These are phyloP conservation scores for Andricus curvator DNA, from an alignment of 2,888 invertebrate genomes.

Conservation along the genomic window DNA sequence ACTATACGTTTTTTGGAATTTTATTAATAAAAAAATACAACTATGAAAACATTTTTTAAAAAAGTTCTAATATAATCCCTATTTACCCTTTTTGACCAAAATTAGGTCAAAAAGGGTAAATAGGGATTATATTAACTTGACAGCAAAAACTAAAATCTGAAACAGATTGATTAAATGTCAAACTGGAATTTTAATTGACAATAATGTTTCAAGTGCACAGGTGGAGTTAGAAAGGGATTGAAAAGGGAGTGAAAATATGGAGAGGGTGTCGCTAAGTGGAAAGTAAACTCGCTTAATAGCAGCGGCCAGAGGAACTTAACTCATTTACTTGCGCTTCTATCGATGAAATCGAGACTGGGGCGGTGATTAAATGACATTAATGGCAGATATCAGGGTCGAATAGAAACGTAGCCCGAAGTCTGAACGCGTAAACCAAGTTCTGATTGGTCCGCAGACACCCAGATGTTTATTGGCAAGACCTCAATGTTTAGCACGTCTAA, in stretches of 20 bases:
- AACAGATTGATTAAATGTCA: too few relatives aligned
- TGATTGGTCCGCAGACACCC: constrained; percentile 8
- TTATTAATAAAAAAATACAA: too few relatives aligned
- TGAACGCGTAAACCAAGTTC: constrained; percentile 16
- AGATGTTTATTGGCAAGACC: neutral
- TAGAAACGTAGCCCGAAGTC: neutral
- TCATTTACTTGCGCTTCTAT: constrained; percentile 31
- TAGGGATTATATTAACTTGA: too few relatives aligned
- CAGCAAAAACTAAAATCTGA: too few relatives aligned
- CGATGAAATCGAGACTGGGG: constrained; percentile 23
- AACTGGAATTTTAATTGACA: constrained; percentile 23
- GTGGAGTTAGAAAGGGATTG: neutral
- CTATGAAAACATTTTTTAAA: too few relatives aligned
- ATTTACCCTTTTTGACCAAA: too few relatives aligned
- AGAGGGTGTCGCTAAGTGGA: constrained; percentile 16
- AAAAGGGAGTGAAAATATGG: neutral
- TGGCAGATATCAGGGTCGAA: neutral
- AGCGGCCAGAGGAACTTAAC: constrained; percentile 2
- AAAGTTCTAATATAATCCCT: too few relatives aligned
- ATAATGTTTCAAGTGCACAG: neutral
- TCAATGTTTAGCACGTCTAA: neutral
- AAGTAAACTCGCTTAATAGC: constrained; percentile 14
- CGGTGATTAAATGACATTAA: constrained; percentile 26
- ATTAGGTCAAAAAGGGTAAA: too few relatives aligned
- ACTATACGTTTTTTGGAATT: too few relatives aligned